A percentile compares a stretch with the other conserved stretches of the same genome.
Conservation (phyloP, 2,797 vertebrate species). For the Danio kyathit region DNA sequence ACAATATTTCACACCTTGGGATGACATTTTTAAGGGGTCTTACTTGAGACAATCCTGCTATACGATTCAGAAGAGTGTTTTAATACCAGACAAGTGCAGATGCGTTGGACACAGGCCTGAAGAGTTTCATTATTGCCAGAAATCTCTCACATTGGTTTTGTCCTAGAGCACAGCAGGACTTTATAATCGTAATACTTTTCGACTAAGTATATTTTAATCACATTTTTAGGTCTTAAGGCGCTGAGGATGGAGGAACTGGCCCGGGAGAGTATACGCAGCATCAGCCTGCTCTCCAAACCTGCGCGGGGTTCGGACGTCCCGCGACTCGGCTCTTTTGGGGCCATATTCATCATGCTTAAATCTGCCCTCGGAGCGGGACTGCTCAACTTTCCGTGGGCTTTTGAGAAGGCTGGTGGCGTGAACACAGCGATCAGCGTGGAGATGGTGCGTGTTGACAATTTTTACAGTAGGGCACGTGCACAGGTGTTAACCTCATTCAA, state of each 20-base stretch:
- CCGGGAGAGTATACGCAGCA: constrained; percentile 79
- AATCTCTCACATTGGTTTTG: neutral
- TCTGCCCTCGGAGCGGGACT: constrained; percentile 93
- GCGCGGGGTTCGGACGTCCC: constrained; percentile 64
- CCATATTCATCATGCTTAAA: constrained; percentile 93
- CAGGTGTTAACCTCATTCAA: neutral
- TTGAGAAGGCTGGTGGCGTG: constrained; percentile 88
- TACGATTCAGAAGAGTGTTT: neutral
- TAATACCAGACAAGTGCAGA: neutral
- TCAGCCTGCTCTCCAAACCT: constrained; percentile 78
- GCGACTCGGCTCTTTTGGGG: constrained; percentile 84
- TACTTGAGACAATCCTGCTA: constrained; percentile 44
- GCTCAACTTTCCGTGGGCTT: constrained; percentile 96
- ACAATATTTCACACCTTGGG: constrained; percentile 70
- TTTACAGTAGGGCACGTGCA: neutral
- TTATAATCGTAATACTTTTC: too few species aligned
- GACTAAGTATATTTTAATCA: too few species aligned
- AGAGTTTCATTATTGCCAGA: neutral
- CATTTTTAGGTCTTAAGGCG: too few species aligned
- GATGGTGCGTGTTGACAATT: constrained; percentile 79
- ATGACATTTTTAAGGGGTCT: constrained; percentile 70
- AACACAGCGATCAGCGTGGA: constrained; percentile 84
- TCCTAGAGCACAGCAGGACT: neutral
- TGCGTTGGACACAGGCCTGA: neutral
- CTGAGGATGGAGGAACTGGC: constrained; percentile 83